Percentiles rank a stretch among this genome's conserved stretches.
Evolutionary conservation across 2,797 vertebrate genomes (phyloP).

Genomic region (Sylvia borin): DNA sequence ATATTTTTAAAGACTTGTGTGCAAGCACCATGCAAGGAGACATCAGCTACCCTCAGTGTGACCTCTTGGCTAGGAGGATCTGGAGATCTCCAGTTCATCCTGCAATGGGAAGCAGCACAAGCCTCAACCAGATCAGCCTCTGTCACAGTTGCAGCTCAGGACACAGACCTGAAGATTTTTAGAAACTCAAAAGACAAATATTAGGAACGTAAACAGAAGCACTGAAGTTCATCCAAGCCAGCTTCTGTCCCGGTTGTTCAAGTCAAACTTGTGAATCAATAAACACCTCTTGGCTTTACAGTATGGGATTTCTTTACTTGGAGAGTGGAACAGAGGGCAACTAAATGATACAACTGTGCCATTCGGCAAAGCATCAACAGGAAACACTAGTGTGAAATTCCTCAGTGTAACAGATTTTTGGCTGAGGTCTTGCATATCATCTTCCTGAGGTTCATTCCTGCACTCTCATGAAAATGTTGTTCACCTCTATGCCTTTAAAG

Average conservation of each 20-base stretch:
- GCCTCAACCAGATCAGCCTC: neutral
- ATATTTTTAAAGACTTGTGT: neutral
- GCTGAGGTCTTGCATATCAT: slow-evolving; percentile 56
- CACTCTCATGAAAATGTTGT: slow-evolving; percentile 43
- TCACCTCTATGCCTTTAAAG: slow-evolving; percentile 63
- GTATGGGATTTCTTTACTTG: slow-evolving; percentile 52
- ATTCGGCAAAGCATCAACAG: slow-evolving; percentile 72
- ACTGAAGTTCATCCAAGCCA: slow-evolving; percentile 11
- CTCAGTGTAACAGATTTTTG: slow-evolving; percentile 71
- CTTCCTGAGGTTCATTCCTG: slow-evolving; percentile 49
- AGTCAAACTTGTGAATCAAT: slow-evolving; percentile 46
- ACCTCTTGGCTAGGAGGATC: neutral
- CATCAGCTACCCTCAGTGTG: neutral
- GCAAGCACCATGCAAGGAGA: fast-evolving
- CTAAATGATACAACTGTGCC: slow-evolving; percentile 68
- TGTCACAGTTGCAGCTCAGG: neutral
- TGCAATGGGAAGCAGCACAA: neutral
- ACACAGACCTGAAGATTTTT: neutral
- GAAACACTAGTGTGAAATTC: slow-evolving; percentile 74
- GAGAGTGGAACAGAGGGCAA: slow-evolving; percentile 69
- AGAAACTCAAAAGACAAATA: slow-evolving; percentile 1
- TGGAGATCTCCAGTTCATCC: neutral
- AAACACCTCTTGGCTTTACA: slow-evolving; percentile 47
- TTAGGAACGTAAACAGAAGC: slow-evolving; percentile 14
- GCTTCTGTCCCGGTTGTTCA: slow-evolving; percentile 33